phyloP scores from a whole-genome alignment of 92 coral and sea anemone genomes.

The Metridium senile region DNA sequence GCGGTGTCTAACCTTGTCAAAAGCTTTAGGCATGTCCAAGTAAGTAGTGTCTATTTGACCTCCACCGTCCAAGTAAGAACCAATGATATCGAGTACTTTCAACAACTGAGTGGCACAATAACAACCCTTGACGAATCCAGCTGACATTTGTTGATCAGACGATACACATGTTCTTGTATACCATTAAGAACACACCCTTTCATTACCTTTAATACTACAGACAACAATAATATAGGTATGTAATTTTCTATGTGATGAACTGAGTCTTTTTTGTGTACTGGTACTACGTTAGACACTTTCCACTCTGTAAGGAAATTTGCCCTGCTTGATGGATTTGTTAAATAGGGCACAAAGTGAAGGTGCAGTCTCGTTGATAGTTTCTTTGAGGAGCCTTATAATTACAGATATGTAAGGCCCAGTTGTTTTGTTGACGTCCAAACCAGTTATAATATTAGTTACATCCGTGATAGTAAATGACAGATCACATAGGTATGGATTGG shows the following conservation, averaged over 20 bases:
- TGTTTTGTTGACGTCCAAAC: conserved; percentile 27
- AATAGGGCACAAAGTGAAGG: conserved; percentile 47
- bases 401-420: conserved; percentile 33
- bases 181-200: conserved; percentile 48
- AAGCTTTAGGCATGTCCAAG: conserved; percentile 41
- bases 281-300: conserved; percentile 51
- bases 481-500: conserved; percentile 15
- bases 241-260: conserved; percentile 47
- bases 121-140: conserved; percentile 39
- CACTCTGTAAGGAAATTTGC: conserved; percentile 42
- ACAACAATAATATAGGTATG: conserved; percentile 47
- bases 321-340: conserved; percentile 35
- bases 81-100: conserved; percentile 16
- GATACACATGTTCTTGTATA: conserved; percentile 34
- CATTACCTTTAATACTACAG: conserved; percentile 47
- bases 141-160: conserved; percentile 16
- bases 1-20: conserved; percentile 35
- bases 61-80: conserved; percentile 24
- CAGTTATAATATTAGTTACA: background rate
- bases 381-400: conserved; percentile 31
- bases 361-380: conserved; percentile 44
- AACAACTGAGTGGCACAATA: conserved; percentile 34
- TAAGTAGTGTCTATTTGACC: conserved; percentile 24
- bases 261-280: conserved; percentile 30
- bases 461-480: conserved; percentile 10